Percentiles rank a stretch among this genome's conserved stretches.
Evolutionary conservation across 2,113 vertebrate genomes (phyloP).

Genomic region (Sorex fumeus): DNA sequence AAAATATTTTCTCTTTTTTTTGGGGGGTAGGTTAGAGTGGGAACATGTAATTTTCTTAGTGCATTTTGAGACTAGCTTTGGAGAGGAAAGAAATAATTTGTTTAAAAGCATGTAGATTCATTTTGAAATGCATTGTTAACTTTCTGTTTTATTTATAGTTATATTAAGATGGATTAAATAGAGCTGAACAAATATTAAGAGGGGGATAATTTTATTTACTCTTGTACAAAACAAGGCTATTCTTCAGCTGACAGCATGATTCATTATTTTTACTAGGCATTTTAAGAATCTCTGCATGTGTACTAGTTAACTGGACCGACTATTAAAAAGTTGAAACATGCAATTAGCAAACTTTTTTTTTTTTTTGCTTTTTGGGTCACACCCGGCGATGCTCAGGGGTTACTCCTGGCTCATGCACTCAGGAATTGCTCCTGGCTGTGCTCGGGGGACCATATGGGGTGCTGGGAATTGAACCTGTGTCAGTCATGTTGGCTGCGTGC

Average conservation of each 20-base stretch:
- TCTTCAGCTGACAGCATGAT: slow-evolving; percentile 34
- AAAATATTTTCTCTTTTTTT: not conserved
- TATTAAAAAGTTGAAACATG: slow-evolving; percentile 38
- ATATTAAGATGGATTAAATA: slow-evolving; percentile 8
- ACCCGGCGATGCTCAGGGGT: too few species aligned
- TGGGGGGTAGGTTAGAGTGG: not conserved
- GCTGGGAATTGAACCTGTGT: too few species aligned
- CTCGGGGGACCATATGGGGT: too few species aligned
- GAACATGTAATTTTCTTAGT: not conserved
- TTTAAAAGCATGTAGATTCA: slow-evolving; percentile 46
- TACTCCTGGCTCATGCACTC: too few species aligned
- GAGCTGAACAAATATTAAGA: not conserved
- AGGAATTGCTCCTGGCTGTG: too few species aligned
- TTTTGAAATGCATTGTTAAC: slow-evolving; percentile 39
- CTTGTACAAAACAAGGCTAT: not conserved
- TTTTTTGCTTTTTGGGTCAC: too few species aligned
- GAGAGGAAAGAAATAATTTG: slow-evolving; percentile 17
- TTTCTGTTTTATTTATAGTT: not conserved
- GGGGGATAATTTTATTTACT: not conserved
- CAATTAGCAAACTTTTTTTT: too few species aligned
- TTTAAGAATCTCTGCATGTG: not conserved
- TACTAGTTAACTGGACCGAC: not conserved
- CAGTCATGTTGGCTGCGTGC: too few species aligned
- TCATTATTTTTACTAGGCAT: slow-evolving; percentile 42
- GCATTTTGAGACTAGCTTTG: slow-evolving; percentile 26